phyloP scores from a whole-genome alignment of 2,888 invertebrate species.

The Oxyteleia sp. region DNA sequence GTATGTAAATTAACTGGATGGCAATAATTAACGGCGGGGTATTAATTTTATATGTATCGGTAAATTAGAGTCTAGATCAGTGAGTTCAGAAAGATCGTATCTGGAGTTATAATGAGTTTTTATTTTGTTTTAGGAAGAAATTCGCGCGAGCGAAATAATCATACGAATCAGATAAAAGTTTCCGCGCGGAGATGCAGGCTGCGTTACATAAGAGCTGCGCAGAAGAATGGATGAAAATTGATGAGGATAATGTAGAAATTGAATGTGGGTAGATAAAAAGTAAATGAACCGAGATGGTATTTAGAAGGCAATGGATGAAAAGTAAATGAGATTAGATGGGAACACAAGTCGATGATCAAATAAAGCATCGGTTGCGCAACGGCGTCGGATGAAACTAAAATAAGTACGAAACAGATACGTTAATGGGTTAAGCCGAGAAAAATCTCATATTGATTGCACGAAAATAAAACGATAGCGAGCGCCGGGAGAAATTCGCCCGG shows the following conservation, averaged over 20 bases:
- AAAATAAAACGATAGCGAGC: slow-evolving; percentile 14
- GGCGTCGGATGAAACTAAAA: slow-evolving; percentile 16
- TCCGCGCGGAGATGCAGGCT: slow-evolving; percentile 7
- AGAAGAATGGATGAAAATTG: slow-evolving; percentile 66
- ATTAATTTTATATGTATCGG: not conserved
- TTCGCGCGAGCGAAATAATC: slow-evolving; percentile 50
- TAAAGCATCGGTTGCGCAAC: slow-evolving; percentile 43
- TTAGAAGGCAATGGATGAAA: slow-evolving; percentile 48
- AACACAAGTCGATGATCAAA: slow-evolving; percentile 30
- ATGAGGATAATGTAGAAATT: slow-evolving; percentile 62
- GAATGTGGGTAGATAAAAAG: slow-evolving; percentile 59
- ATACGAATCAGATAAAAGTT: slow-evolving; percentile 30
- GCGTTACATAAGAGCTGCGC: slow-evolving; percentile 43
- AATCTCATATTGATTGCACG: slow-evolving; percentile 27
- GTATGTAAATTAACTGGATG: not conserved
- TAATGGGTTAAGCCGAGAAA: slow-evolving; percentile 24
- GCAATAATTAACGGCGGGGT: not conserved
- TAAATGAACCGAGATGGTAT: slow-evolving; percentile 54
- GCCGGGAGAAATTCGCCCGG: slow-evolving; percentile 15
- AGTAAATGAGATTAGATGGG: slow-evolving; percentile 53
- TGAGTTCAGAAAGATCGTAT: not conserved
- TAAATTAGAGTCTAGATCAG: not conserved
- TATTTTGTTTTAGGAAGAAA: slow-evolving; percentile 7
- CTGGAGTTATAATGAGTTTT: not conserved
- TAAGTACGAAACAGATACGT: not conserved